Percentiles rank a stretch among this genome's conserved stretches.
These are phyloP conservation scores for Cladopsammia gracilis DNA, from an alignment of 64 coral and sea anemone genomes.

Conservation along the genomic window DNA sequence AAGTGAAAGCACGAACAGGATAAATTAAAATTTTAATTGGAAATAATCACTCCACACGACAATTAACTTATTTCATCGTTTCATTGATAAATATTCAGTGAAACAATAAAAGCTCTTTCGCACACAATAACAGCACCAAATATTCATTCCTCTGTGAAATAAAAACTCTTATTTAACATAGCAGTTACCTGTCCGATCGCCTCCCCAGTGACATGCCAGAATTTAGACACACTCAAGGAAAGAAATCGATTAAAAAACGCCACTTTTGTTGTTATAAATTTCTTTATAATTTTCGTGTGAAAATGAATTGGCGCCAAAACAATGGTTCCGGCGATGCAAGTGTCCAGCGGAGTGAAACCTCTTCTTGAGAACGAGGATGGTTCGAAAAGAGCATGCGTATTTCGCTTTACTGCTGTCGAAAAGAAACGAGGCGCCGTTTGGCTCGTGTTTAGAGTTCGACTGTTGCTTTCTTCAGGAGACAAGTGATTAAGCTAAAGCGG, in stretches of 20 bases:
- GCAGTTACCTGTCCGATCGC: conserved; percentile 78
- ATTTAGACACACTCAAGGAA: conserved; percentile 44
- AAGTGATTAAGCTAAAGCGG: neutral
- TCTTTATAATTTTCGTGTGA: neutral
- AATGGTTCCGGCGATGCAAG: neutral
- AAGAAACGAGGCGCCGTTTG: no score
- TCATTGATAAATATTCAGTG: neutral
- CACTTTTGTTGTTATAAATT: conserved; percentile 25
- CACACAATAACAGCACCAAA: no score
- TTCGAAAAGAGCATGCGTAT: neutral
- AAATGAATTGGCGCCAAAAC: conserved; percentile 47
- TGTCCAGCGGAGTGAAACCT: neutral
- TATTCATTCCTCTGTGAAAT: neutral
- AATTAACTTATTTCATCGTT: neutral
- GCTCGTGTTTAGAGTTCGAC: no score
- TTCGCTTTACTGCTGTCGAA: neutral
- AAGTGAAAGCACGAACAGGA: neutral
- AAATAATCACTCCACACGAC: neutral
- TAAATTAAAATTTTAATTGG: neutral
- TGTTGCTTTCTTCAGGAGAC: neutral
- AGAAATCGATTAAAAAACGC: neutral
- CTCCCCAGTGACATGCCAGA: conserved; percentile 84
- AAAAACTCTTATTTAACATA: neutral
- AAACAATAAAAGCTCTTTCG: neutral
- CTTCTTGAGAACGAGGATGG: neutral